Base-by-base conservation (phyloP, 2,888 invertebrate species). In the Mythimna albipuncta region DNA sequence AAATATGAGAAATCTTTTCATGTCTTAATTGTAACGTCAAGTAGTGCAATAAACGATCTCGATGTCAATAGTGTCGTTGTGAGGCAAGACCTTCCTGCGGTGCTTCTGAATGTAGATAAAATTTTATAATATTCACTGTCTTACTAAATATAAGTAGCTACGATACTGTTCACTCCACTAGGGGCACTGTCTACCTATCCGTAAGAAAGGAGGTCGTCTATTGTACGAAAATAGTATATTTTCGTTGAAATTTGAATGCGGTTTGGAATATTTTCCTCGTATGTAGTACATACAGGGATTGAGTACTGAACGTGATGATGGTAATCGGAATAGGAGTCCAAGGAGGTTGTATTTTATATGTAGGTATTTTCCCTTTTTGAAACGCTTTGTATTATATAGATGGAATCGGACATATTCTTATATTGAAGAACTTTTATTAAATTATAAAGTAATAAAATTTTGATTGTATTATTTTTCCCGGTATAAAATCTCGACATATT, bases 381-480 rank as follows among this genome's bases (percentile, higher is more conserved):
- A 94, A 94, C 91, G 94, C 94, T 96, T 95, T 96, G 95, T 96
- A 95, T 94, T 94, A 81, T 85, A 85, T 92, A 93, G 95, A 95
- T 95, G 95, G 95, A 96, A 96, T 96, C 95, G 94, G 96, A 96
- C 95, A 94, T 96, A 96, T 96, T 96, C 95, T 96, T 96, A 95
- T 96, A 96, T 94, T 94, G 93, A 94, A 92, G 90, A 94, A 94
- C 93, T 95, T 96, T 95, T 96, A 96, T 94, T 95, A 96, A 96
- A 96, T 92, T 94, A 93, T 91, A 88, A 92, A 93, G 91, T 89
- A 91, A 87, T 83, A 78, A 78, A 70, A 75, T 32, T 26, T 77
- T 73, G 63, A 79, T 82, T 73, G 75, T 91, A 90, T 93, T 89
- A 91, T 92, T 92, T 89, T 55, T 50, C 66, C 59, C 32, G 19